Evolutionary conservation across 2,797 vertebrate species (phyloP).

Genomic region (Characodon lateralis): DNA sequence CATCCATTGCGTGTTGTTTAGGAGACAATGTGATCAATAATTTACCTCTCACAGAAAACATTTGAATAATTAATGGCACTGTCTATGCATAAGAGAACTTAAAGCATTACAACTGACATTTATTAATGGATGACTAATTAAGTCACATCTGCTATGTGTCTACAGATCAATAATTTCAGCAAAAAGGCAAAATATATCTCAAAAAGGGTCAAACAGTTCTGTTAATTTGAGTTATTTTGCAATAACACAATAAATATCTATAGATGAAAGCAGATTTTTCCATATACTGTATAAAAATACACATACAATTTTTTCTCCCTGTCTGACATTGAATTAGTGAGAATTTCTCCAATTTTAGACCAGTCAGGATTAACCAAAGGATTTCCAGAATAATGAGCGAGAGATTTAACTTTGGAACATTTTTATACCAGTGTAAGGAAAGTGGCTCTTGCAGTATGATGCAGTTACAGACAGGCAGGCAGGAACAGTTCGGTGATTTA

Average conservation of each 20-base stretch:
- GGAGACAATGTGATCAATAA: slow-evolving; percentile 55
- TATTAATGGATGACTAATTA: slow-evolving; percentile 51
- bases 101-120: slow-evolving; percentile 46
- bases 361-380: background rate
- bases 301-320: too few species aligned
- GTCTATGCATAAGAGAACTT: slow-evolving; percentile 39
- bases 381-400: background rate
- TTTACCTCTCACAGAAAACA: slow-evolving; percentile 42
- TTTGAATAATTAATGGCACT: slow-evolving; percentile 57
- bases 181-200: background rate
- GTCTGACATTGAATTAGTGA: background rate
- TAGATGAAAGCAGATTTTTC: too few species aligned
- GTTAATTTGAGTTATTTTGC: slow-evolving; percentile 5
- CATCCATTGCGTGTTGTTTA: background rate
- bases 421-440: background rate
- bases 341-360: background rate
- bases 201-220: background rate
- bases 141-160: slow-evolving; percentile 27
- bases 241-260: background rate
- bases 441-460: too few species aligned
- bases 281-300: too few species aligned
- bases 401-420: background rate
- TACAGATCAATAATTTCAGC: slow-evolving; percentile 22
- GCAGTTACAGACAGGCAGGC: too few species aligned
- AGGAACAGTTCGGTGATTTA: too few species aligned